Evolutionary conservation across 2,888 invertebrate genomes (phyloP), one percentile per base, ranked within the genome.

Genomic region (Argyresthia goedartella): DNA sequence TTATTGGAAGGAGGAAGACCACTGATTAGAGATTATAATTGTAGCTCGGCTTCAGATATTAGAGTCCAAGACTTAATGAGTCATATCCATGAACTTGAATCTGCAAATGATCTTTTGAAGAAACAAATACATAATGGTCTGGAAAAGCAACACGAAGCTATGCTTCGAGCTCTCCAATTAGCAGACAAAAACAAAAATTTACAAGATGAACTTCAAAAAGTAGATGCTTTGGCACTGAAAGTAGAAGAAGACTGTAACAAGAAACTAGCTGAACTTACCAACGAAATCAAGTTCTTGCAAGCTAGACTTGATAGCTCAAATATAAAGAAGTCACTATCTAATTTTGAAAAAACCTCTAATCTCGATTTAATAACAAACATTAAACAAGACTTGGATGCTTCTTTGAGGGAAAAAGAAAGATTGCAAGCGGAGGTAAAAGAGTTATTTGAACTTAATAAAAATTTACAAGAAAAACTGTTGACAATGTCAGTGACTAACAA

Each of bases 161-260:
- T 94, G 93, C 84, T 91, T 46, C 81, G 92, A 59, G 94, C 94
- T 6, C 76, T 94, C 45, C 87, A 87, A 63, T 84, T 94, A 51
- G 93, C 93, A n/a, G 92, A 93, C 59, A 88, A 90, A 60, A 94
- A 94, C 64, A 90, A 90, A 66, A 81, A 81, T 53, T 71, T 95
- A 50, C 91, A 93, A 71, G 89, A 90, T 54, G 92, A 94, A 71
- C 66, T 94, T 57, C 88, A 89, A 57, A 92, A 93, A 66, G 89
- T 94, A 49, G 94, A 94, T 68, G 87, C 89, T 58, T 88, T 93
- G 57, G 94, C 94, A 1, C 72, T 94, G 54, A 90, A 89, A 57
- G 91, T 94, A 10, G 94, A 95, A 79, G 89, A 91, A 41, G 92
- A 93, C 65, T 93, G 93, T 56, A 94, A 93, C 69, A 88, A 88